Percentiles rank a stretch among this genome's conserved stretches.
Evolutionary conservation across 2,113 vertebrate genomes (phyloP).

Genomic region (Ancistrus triradiatus): DNA sequence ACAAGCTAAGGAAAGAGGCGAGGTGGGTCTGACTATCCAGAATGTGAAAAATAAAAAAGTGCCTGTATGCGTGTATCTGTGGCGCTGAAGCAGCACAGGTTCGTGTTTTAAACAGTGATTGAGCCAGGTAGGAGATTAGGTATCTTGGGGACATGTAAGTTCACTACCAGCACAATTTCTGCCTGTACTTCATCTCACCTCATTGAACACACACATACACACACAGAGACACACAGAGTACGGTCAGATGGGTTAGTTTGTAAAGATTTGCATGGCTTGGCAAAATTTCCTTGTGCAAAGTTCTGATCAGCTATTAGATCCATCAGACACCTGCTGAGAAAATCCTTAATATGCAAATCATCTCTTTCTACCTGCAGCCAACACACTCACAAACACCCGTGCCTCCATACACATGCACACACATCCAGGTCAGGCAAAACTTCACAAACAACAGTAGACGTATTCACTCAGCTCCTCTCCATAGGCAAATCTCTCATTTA

Average conservation of each 20-base stretch:
- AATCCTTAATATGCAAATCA: slow-evolving; percentile 73
- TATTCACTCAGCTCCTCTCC: slow-evolving; percentile 64
- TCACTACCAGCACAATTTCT: slow-evolving; percentile 64
- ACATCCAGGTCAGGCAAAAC: slow-evolving; percentile 37
- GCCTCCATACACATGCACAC: slow-evolving; percentile 14
- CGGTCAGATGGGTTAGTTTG: slow-evolving; percentile 67
- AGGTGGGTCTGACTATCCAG: slow-evolving; percentile 79
- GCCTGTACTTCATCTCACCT: slow-evolving; percentile 58
- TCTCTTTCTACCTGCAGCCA: slow-evolving; percentile 29
- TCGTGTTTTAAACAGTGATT: slow-evolving; percentile 76
- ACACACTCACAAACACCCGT: slow-evolving; percentile 28
- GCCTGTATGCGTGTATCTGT: slow-evolving; percentile 20
- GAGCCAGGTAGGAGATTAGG: slow-evolving; percentile 64
- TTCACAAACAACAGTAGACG: slow-evolving; percentile 70
- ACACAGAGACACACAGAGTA: slow-evolving; percentile 44
- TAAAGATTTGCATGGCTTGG: slow-evolving; percentile 74
- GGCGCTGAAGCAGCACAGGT: slow-evolving; percentile 75
- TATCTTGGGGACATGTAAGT: slow-evolving; percentile 66
- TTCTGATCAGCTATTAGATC: slow-evolving; percentile 70
- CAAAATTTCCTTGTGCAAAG: slow-evolving; percentile 71
- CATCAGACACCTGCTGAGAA: slow-evolving; percentile 71
- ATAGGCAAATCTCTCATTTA: slow-evolving; percentile 74
- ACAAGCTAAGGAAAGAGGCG: slow-evolving; percentile 62
- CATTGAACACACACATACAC: slow-evolving; percentile 53
- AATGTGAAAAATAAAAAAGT: slow-evolving; percentile 67